Percentiles rank a stretch among this genome's conserved stretches.
These are phyloP conservation scores for Apogon talboti DNA, from an alignment of 2,797 vertebrate genomes.

Conservation along the genomic window DNA sequence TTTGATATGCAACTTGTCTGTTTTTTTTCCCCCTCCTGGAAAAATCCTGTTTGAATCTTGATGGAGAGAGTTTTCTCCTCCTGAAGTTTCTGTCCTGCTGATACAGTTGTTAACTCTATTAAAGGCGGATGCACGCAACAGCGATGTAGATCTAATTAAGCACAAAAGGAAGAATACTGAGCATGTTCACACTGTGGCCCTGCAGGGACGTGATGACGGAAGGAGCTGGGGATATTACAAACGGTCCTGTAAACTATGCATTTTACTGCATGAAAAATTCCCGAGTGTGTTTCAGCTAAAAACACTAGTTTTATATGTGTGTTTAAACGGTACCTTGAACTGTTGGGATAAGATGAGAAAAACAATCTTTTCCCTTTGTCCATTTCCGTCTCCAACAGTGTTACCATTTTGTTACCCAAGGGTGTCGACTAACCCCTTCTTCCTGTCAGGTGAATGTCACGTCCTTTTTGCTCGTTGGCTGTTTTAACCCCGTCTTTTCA, in stretches of 20 bases:
- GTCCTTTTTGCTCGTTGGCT: conserved; percentile 2
- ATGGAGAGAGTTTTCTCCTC: conserved; percentile 42
- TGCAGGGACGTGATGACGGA: too few relatives aligned
- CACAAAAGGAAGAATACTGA: neutral
- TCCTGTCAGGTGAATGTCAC: too few relatives aligned
- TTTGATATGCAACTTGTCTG: conserved; percentile 52
- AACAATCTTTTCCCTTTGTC: neutral
- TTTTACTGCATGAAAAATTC: conserved; percentile 8
- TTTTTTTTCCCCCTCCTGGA: conserved; percentile 18
- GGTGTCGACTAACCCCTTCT: too few relatives aligned
- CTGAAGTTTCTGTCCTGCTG: conserved; percentile 63
- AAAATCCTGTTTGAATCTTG: conserved; percentile 62
- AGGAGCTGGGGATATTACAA: neutral
- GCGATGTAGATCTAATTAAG: conserved; percentile 37
- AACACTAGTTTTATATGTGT: too few relatives aligned
- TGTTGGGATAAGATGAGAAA: too few relatives aligned
- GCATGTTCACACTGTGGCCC: neutral
- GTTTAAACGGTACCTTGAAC: too few relatives aligned
- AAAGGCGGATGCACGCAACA: conserved; percentile 34
- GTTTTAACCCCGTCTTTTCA: neutral
- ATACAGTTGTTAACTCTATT: conserved; percentile 41
- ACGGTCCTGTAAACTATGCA: neutral
- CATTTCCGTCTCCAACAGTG: neutral
- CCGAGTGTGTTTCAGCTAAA: neutral
- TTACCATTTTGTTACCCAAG: neutral